A percentile compares a stretch with the other conserved stretches of the same genome.
Conservation (phyloP, 53 echinoderm and acorn worm genomes). For the Temnopleurus reevesii region DNA sequence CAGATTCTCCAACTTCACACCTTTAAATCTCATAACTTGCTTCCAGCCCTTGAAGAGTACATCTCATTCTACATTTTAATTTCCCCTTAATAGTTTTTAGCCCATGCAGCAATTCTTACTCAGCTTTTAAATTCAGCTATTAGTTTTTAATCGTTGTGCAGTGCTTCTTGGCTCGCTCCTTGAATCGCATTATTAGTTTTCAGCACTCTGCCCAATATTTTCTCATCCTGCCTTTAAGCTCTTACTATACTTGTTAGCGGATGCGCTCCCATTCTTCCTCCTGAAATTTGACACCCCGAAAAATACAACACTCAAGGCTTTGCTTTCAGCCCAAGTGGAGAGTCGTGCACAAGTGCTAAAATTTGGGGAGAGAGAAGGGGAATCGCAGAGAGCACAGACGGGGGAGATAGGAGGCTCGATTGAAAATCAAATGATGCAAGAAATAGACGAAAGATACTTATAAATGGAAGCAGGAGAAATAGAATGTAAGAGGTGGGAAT, state of each 20-base stretch:
- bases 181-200: too few relatives aligned
- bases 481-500: not conserved
- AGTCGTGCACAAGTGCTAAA: conserved; percentile 51
- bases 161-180: too few relatives aligned
- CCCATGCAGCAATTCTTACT: too few relatives aligned
- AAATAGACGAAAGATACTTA: conserved; percentile 21
- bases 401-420: not conserved
- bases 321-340: conserved; percentile 30
- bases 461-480: not conserved
- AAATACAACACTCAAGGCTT: conserved; percentile 58
- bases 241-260: conserved; percentile 37
- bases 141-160: not conserved
- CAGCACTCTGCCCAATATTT: too few relatives aligned
- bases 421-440: conserved; percentile 38
- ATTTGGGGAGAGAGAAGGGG: conserved; percentile 17
- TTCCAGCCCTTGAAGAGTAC: too few relatives aligned
- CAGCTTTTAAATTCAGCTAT: too few relatives aligned
- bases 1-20: too few relatives aligned
- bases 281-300: conserved; percentile 51
- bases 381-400: not conserved
- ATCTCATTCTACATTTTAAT: not conserved
- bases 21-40: too few relatives aligned
- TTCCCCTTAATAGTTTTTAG: too few relatives aligned
- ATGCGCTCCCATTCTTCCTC: conserved; percentile 31
- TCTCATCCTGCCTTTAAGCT: conserved; percentile 15